These are phyloP conservation scores for Ectropis grisescens DNA, from an alignment of 1,140 invertebrate genomes.

Conservation along the genomic window DNA sequence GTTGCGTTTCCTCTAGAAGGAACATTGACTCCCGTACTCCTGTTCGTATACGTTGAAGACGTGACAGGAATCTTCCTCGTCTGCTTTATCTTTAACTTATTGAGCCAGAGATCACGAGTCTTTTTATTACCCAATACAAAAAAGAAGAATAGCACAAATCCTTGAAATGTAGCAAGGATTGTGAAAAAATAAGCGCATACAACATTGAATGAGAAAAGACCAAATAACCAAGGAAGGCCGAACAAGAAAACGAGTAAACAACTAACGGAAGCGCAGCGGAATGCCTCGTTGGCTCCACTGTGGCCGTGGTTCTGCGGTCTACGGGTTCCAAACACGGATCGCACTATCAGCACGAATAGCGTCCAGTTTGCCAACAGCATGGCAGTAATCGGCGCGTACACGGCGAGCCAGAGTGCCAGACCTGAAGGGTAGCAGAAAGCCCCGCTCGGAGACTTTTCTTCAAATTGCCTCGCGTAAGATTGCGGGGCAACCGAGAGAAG, in stretches of 20 bases:
- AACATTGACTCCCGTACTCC: constrained; percentile 24
- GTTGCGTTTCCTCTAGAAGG: constrained; percentile 19
- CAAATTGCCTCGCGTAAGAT: constrained; percentile 46
- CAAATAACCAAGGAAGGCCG: constrained; percentile 68
- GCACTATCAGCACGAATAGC: constrained; percentile 63
- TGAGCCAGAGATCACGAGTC: constrained; percentile 65
- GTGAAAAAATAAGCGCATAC: constrained; percentile 66
- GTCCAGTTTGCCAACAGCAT: constrained; percentile 59
- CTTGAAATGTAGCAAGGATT: constrained; percentile 64
- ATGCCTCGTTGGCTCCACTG: constrained; percentile 30
- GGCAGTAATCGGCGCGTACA: constrained; percentile 56
- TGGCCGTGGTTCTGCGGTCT: constrained; percentile 54
- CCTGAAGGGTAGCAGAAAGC: constrained; percentile 62
- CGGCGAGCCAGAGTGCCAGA: constrained; percentile 54
- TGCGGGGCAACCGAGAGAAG: constrained; percentile 45
- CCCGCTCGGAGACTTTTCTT: constrained; percentile 32
- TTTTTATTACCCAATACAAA: constrained; percentile 68
- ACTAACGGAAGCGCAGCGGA: constrained; percentile 57
- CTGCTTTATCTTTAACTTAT: constrained; percentile 58
- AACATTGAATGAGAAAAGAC: constrained; percentile 48
- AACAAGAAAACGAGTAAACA: constrained; percentile 67
- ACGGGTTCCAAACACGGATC: constrained; percentile 60
- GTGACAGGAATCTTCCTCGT: constrained; percentile 57
- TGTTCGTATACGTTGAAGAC: constrained; percentile 54
- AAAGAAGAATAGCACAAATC: constrained; percentile 68